These are phyloP conservation scores for Myiagra hebetior DNA, from an alignment of 2,113 vertebrate species.

Conservation along the genomic window DNA sequence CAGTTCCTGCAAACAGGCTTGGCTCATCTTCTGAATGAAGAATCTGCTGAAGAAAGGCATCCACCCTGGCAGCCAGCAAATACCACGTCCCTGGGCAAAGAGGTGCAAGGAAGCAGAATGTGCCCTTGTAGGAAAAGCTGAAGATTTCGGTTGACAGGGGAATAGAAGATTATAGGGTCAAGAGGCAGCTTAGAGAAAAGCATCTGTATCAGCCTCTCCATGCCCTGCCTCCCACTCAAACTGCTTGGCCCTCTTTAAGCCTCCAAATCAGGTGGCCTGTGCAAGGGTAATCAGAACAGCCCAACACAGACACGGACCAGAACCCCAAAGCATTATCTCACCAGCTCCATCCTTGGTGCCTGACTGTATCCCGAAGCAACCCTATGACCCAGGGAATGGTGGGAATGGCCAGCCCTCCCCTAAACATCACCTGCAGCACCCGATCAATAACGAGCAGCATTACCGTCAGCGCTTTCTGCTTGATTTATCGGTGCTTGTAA, in stretches of 20 bases:
- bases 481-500: background rate
- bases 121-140: background rate
- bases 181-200: background rate
- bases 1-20: background rate
- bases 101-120: background rate
- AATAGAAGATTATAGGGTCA: background rate
- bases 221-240: background rate
- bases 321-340: background rate
- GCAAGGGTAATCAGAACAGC: background rate
- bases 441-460: background rate
- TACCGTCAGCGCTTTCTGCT: background rate
- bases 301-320: background rate
- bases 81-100: accelerated
- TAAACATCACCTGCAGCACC: background rate
- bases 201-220: background rate
- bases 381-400: background rate
- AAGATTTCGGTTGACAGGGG: background rate
- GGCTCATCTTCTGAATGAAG: background rate
- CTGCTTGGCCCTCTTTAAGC: background rate
- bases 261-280: background rate
- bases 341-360: background rate
- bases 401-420: background rate
- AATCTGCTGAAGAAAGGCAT: background rate
- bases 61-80: background rate
- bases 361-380: background rate